A percentile compares a stretch with the other conserved stretches of the same genome.
These are phyloP conservation scores for Drosophila ohnishii DNA, from an alignment of 1,140 invertebrate genomes.

Conservation along the genomic window DNA sequence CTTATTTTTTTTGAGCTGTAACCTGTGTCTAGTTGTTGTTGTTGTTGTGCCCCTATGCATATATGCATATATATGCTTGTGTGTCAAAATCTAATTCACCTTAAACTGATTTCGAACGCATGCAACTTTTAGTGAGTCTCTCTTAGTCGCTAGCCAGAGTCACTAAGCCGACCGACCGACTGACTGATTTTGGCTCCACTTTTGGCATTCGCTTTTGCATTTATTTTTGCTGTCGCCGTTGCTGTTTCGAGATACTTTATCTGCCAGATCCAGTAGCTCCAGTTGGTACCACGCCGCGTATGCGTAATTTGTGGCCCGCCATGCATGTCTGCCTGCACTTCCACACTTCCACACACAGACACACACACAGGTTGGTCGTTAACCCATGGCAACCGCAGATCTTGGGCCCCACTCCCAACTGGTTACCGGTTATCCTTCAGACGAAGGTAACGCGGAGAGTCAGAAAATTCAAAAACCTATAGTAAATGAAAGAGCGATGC, in stretches of 20 bases:
- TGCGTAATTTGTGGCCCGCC: slow-evolving; percentile 77
- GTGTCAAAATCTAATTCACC: slow-evolving; percentile 81
- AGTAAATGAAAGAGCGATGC: slow-evolving; percentile 31
- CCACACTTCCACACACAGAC: slow-evolving; percentile 17
- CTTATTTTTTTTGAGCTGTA: slow-evolving; percentile 7
- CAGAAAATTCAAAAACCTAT: slow-evolving; percentile 10
- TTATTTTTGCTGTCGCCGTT: slow-evolving; percentile 64
- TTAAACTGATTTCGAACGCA: slow-evolving; percentile 79
- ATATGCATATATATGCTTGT: slow-evolving; percentile 28
- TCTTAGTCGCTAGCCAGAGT: slow-evolving; percentile 19
- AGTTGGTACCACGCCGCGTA: slow-evolving; percentile 60
- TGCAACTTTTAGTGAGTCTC: slow-evolving; percentile 72
- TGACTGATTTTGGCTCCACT: slow-evolving; percentile 35
- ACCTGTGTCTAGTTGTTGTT: background rate
- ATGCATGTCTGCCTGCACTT: slow-evolving; percentile 67
- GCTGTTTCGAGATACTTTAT: slow-evolving; percentile 62
- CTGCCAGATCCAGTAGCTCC: slow-evolving; percentile 32
- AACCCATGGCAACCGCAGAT: slow-evolving; percentile 54
- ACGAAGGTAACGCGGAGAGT: slow-evolving; percentile 55
- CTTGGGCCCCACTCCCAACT: slow-evolving; percentile 17
- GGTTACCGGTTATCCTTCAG: slow-evolving; percentile 71
- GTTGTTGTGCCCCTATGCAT: slow-evolving; percentile 14
- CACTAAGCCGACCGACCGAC: slow-evolving; percentile 14
- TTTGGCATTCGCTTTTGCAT: slow-evolving; percentile 31
- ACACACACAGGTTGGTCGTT: slow-evolving; percentile 49